A percentile compares a stretch with the other conserved stretches of the same genome.
These are phyloP conservation scores for Sycobia sp. DNA, from an alignment of 1,140 invertebrate species.

Conservation along the genomic window DNA sequence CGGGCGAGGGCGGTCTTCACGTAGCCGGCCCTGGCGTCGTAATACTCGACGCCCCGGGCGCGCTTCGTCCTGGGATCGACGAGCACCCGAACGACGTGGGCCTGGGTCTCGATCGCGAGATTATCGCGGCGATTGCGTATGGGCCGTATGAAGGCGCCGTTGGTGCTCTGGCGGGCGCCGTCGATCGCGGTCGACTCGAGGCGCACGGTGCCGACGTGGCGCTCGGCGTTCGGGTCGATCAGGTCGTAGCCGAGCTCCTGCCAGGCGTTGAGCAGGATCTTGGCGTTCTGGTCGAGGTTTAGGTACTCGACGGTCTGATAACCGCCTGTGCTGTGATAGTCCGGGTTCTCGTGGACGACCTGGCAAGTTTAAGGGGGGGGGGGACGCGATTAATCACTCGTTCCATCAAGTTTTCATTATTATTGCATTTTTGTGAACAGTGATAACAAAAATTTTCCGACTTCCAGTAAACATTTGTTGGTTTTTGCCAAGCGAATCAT, in stretches of 20 bases:
- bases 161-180: slow-evolving; percentile 73
- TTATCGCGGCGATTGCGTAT: slow-evolving; percentile 72
- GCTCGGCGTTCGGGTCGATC: slow-evolving; percentile 64
- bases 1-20: slow-evolving; percentile 58
- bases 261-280: slow-evolving; percentile 65
- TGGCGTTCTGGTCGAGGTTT: slow-evolving; percentile 65
- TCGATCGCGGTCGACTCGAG: slow-evolving; percentile 65
- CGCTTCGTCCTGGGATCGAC: slow-evolving; percentile 72
- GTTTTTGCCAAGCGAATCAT: no score
- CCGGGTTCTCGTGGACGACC: slow-evolving; percentile 51
- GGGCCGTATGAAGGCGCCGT: slow-evolving; percentile 75
- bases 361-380: no score
- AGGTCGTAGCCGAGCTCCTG: slow-evolving; percentile 65
- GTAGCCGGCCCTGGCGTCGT: slow-evolving; percentile 52
- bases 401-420: no score
- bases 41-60: slow-evolving; percentile 73
- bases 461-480: no score
- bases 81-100: slow-evolving; percentile 73
- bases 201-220: slow-evolving; percentile 66
- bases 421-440: no score
- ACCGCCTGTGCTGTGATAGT: slow-evolving; percentile 66
- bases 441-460: no score
- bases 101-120: slow-evolving; percentile 71
- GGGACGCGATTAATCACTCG: no score
- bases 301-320: slow-evolving; percentile 69